Evolutionary conservation across 2,797 vertebrate genomes (phyloP).

Genomic region (Sternotherus odoratus): DNA sequence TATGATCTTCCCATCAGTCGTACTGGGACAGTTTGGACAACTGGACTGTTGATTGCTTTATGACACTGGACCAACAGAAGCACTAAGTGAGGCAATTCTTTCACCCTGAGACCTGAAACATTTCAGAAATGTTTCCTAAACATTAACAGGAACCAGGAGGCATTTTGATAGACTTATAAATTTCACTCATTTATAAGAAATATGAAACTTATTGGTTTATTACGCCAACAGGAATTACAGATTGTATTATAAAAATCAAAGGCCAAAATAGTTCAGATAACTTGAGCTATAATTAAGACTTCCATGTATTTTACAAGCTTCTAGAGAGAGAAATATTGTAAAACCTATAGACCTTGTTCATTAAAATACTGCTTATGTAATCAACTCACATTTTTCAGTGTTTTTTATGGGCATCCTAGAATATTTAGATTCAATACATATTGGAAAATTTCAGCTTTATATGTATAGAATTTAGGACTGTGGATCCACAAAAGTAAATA

Average conservation of each 20-base stretch:
- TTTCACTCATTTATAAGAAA: slow-evolving; percentile 81
- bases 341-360: slow-evolving; percentile 50
- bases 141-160: slow-evolving; percentile 82
- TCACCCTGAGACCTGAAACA: slow-evolving; percentile 65
- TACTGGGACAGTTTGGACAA: neutral
- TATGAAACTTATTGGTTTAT: slow-evolving; percentile 84
- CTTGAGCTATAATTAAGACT: slow-evolving; percentile 80
- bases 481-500: slow-evolving; percentile 33
- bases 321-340: slow-evolving; percentile 53
- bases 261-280: slow-evolving; percentile 85
- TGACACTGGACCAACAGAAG: slow-evolving; percentile 49
- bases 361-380: slow-evolving; percentile 71
- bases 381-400: slow-evolving; percentile 69
- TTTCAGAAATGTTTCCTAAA: slow-evolving; percentile 83
- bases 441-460: slow-evolving; percentile 27
- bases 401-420: slow-evolving; percentile 69
- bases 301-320: slow-evolving; percentile 78
- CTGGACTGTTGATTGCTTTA: slow-evolving; percentile 42
- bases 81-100: slow-evolving; percentile 36
- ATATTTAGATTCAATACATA: slow-evolving; percentile 50
- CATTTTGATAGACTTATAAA: slow-evolving; percentile 86
- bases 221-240: slow-evolving; percentile 81
- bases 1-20: neutral
- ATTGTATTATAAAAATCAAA: slow-evolving; percentile 83
- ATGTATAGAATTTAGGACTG: slow-evolving; percentile 4